phyloP scores from a whole-genome alignment of 2,113 vertebrate genomes.

The Centropristis striata region DNA sequence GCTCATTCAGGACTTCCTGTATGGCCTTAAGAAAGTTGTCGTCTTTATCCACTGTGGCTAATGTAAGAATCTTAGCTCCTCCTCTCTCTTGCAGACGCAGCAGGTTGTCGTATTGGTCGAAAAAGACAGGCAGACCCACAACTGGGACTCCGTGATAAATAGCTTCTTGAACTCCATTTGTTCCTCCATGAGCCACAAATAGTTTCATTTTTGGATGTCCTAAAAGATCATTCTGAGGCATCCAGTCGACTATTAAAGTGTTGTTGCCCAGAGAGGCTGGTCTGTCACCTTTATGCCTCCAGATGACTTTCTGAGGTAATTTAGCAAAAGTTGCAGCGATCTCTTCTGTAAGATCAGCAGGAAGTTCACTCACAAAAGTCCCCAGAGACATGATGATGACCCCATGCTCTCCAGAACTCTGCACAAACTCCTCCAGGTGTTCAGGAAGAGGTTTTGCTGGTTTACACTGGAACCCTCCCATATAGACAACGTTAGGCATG shows the following conservation, averaged over 20 bases:
- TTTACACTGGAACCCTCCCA: too few relatives aligned
- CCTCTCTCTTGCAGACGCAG: slow-evolving; percentile 72
- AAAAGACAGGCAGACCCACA: slow-evolving; percentile 74
- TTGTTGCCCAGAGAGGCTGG: too few relatives aligned
- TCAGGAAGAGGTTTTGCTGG: too few relatives aligned
- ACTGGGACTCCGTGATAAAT: slow-evolving; percentile 82
- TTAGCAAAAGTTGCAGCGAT: slow-evolving; percentile 80
- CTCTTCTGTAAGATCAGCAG: slow-evolving; percentile 64
- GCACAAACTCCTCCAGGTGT: too few relatives aligned
- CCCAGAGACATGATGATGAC: slow-evolving; percentile 85
- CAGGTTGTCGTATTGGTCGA: slow-evolving; percentile 83
- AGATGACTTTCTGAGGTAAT: slow-evolving; percentile 83
- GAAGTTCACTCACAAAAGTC: too few relatives aligned
- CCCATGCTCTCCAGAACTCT: slow-evolving; percentile 83
- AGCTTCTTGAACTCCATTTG: slow-evolving; percentile 80
- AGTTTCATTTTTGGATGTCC: slow-evolving; percentile 72
- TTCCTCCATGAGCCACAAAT: slow-evolving; percentile 83
- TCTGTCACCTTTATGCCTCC: too few relatives aligned
- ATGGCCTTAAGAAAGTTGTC: too few relatives aligned
- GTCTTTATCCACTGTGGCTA: slow-evolving; percentile 63
- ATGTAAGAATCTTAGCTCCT: slow-evolving; percentile 65
- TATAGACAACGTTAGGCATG: slow-evolving; percentile 84
- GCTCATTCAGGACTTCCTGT: too few relatives aligned
- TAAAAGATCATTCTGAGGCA: too few relatives aligned
- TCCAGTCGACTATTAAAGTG: too few relatives aligned